Conservation (phyloP, 92 coral and sea anemone species). For the Parazoanthus atlanticus region DNA sequence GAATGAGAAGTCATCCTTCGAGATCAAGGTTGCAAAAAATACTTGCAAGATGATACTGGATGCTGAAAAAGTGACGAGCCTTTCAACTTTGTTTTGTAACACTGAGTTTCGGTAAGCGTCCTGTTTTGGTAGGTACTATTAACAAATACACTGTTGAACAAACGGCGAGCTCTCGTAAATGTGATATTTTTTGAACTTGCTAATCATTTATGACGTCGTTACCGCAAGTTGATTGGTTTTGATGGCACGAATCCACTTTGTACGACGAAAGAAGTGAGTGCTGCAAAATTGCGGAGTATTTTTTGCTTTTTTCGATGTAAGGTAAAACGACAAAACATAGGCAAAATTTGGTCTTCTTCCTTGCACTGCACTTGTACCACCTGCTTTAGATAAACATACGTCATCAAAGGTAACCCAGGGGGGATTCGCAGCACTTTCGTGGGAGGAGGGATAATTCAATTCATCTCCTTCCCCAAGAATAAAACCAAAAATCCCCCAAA, state of each 20-base stretch:
- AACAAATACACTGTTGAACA: no score
- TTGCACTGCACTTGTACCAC: neutral
- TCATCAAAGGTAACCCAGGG: neutral
- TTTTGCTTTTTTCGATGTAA: neutral
- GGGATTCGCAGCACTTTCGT: neutral
- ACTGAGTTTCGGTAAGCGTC: neutral
- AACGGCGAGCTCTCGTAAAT: neutral
- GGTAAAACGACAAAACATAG: neutral
- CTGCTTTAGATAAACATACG: slow-evolving; percentile 30
- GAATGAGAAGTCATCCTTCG: neutral
- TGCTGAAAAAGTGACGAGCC: neutral
- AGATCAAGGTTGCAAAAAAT: neutral
- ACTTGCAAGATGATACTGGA: neutral
- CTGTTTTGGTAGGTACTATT: neutral
- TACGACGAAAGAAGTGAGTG: neutral
- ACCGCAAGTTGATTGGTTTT: neutral
- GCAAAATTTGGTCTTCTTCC: neutral
- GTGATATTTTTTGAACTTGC: neutral
- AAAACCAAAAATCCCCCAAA: neutral
- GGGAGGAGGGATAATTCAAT: no score
- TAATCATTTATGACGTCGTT: neutral
- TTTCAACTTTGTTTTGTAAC: neutral
- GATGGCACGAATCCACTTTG: neutral
- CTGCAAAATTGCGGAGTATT: neutral
- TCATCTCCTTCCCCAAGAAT: neutral